Evolutionary conservation across 2,797 vertebrate genomes (phyloP).

Genomic region (Poecilia wingei): DNA sequence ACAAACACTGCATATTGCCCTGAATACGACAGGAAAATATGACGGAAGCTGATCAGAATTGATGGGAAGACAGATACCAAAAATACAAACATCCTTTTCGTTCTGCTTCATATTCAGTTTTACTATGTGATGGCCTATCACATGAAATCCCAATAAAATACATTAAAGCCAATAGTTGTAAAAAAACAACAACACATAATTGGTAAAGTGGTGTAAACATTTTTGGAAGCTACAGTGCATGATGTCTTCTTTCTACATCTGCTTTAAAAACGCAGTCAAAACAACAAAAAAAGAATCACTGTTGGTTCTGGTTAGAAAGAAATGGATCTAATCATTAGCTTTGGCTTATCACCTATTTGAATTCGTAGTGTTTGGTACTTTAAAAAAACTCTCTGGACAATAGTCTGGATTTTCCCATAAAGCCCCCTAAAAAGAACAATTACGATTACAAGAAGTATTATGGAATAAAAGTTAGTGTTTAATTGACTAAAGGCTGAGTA

Average conservation of each 20-base stretch:
- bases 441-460: neutral
- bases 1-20: neutral
- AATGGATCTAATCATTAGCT: neutral
- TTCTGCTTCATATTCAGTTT: neutral
- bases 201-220: neutral
- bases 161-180: neutral
- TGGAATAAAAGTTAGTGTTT: conserved; percentile 1
- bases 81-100: neutral
- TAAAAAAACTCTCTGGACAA: conserved; percentile 5
- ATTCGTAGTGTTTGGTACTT: neutral
- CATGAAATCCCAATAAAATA: neutral
- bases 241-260: conserved; percentile 3
- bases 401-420: conserved; percentile 11
- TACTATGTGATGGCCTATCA: neutral
- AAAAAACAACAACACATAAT: neutral
- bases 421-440: conserved; percentile 16
- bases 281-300: neutral
- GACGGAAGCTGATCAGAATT: neutral
- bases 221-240: neutral
- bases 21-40: neutral
- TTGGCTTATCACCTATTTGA: neutral
- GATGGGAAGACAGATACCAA: neutral
- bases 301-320: neutral
- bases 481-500: conserved; percentile 30
- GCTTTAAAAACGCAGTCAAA: conserved; percentile 7